Evolutionary conservation across 2,113 vertebrate genomes (phyloP).

Genomic region (Sapajus apella): DNA sequence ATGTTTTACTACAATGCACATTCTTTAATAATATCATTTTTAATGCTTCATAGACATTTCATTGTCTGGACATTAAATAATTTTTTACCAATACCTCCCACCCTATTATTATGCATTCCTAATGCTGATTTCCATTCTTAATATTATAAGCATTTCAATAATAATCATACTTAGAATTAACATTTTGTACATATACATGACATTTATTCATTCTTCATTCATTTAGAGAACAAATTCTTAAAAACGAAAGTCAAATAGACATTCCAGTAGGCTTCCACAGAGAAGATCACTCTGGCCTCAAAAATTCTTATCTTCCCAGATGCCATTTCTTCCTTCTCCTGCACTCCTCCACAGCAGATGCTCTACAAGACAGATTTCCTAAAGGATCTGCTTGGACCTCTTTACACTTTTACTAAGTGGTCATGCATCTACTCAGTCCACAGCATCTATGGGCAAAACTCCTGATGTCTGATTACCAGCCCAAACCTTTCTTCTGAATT

Average conservation of each 20-base stretch:
- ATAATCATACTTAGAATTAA: not conserved
- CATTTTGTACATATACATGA: not conserved
- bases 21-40: not conserved
- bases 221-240: not conserved
- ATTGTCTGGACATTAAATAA: not conserved
- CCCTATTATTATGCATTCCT: not conserved
- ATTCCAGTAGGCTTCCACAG: not conserved
- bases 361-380: not conserved
- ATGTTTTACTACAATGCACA: not conserved
- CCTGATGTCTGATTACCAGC: not conserved
- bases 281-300: not conserved
- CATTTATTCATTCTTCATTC: not conserved
- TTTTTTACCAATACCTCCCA: not conserved
- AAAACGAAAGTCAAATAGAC: not conserved
- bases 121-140: not conserved
- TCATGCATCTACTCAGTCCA: not conserved
- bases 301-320: not conserved
- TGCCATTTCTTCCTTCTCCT: not conserved
- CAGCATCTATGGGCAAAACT: not conserved
- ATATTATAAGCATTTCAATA: not conserved
- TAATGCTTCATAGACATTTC: not conserved
- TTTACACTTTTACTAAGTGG: not conserved
- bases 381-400: not conserved
- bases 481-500: not conserved
- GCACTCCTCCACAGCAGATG: not conserved